Base-by-base conservation (phyloP, 1,140 invertebrate genomes). In the Mylabris phalerata region DNA sequence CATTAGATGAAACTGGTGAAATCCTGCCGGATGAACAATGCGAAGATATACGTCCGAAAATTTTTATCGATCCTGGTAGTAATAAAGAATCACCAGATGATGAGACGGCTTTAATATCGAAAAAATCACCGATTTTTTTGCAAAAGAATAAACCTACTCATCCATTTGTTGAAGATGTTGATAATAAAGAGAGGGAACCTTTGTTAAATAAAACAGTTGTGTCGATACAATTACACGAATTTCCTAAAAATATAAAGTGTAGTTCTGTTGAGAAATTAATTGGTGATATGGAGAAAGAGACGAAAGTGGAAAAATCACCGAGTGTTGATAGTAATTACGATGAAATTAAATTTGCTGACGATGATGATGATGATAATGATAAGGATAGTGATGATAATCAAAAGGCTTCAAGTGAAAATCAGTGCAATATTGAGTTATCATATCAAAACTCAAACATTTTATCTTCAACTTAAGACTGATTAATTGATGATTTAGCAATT, bases 1-100 rank as follows among this genome's bases (percentile, higher is more conserved):
- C 89, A 0, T 77, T 89, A 4, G 83, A 85, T 59, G 82, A 84
- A 52, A 78, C 56, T 2, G 71, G 70, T 6, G 73, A 74, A 57
- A 70, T 72, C 47, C 54, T 73, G 5, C 65, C 68, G 2, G 44
- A 59, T 11, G 66, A 72, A 39, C 56, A 70, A 59, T 59, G 66
- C 48, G 61, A 59, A 49, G 69, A 72, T 43, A 63, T 68, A 11
- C 52, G 65, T 40, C 60, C 64, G 7, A 66, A 69, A 51, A 54
- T 65, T 6, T 70, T 64, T 40, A 55, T 68, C 4, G 70, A 73
- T 58, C 67, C 71, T 6, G 71, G 70, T 5, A 71, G 70, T 50
- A 73, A 73, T 48, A 70, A 66, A 56, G 71, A 73, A 60, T 72
- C 69, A 1, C 67, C 72, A 1, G 72, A 74, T 66, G 68, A 73